phyloP scores from a whole-genome alignment of 2,888 invertebrate species.

The Lasius fuliginosus region DNA sequence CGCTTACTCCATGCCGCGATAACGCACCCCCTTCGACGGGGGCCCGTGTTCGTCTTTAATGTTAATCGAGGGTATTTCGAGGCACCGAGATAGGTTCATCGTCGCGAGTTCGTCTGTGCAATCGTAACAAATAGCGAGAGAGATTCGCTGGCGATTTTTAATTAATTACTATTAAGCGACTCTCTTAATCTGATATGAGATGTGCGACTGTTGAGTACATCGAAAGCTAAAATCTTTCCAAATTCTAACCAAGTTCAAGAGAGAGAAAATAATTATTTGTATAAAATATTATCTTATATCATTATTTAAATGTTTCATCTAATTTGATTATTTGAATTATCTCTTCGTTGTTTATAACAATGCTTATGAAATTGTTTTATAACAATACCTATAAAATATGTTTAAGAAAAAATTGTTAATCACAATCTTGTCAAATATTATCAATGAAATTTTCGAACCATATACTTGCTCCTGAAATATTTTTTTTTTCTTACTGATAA shows the following conservation, averaged over 20 bases:
- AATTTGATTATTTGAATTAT: not conserved
- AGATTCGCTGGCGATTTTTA: not conserved
- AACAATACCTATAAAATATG: not conserved
- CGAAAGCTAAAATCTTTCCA: not conserved
- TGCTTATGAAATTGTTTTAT: not conserved
- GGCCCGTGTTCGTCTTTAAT: conserved; percentile 25
- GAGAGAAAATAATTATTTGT: not conserved
- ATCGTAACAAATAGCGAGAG: conserved; percentile 1
- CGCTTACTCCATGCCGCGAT: conserved; percentile 8
- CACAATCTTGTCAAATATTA: not conserved
- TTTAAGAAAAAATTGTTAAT: not conserved
- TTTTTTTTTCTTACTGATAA: not conserved
- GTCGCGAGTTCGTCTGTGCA: conserved; percentile 5
- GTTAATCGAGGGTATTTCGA: conserved; percentile 31
- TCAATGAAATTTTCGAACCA: not conserved
- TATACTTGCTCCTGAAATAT: not conserved
- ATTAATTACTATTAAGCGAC: not conserved
- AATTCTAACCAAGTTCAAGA: not conserved
- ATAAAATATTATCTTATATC: not conserved
- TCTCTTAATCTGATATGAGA: conserved; percentile 9
- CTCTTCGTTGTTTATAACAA: not conserved
- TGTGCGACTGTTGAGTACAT: not conserved
- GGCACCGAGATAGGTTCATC: conserved; percentile 43
- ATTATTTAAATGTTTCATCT: not conserved
- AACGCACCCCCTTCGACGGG: conserved; percentile 1